Conservation (phyloP, 2,888 invertebrate genomes). For the Xestoiulus laeticollis region DNA sequence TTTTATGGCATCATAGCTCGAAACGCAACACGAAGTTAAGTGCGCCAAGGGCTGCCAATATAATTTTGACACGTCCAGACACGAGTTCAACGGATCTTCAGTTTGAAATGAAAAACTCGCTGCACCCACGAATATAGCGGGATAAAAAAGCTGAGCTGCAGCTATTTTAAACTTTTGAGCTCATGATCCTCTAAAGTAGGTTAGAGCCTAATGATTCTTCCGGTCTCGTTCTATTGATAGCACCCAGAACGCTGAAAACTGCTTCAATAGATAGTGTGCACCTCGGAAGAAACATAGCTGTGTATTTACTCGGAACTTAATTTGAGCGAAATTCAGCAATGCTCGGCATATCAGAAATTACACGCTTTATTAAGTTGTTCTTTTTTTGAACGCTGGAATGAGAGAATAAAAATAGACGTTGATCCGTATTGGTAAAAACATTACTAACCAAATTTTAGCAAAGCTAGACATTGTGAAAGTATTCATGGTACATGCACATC, state of each 20-base stretch:
- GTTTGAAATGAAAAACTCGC: background rate
- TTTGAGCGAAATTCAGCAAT: too few relatives aligned
- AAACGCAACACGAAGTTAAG: too few relatives aligned
- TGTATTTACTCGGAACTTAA: too few relatives aligned
- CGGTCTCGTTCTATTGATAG: slow-evolving; percentile 2
- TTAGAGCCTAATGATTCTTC: background rate
- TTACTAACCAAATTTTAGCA: too few relatives aligned
- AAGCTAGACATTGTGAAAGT: too few relatives aligned
- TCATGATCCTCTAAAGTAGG: background rate
- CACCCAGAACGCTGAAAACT: background rate
- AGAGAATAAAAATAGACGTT: too few relatives aligned
- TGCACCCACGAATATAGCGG: background rate
- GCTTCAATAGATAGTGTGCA: background rate
- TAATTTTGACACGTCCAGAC: background rate
- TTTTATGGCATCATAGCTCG: background rate
- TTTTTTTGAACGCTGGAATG: too few relatives aligned
- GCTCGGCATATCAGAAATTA: background rate
- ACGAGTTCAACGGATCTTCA: background rate
- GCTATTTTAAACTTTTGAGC: background rate
- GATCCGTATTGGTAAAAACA: too few relatives aligned
- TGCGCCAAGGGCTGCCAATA: background rate
- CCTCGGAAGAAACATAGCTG: background rate
- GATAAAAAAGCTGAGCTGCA: background rate
- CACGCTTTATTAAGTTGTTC: too few relatives aligned
- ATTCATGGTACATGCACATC: too few relatives aligned